A percentile compares a stretch with the other conserved stretches of the same genome.
Conservation (phyloP, 2,113 vertebrate genomes). For the Tylochromis polylepis region DNA sequence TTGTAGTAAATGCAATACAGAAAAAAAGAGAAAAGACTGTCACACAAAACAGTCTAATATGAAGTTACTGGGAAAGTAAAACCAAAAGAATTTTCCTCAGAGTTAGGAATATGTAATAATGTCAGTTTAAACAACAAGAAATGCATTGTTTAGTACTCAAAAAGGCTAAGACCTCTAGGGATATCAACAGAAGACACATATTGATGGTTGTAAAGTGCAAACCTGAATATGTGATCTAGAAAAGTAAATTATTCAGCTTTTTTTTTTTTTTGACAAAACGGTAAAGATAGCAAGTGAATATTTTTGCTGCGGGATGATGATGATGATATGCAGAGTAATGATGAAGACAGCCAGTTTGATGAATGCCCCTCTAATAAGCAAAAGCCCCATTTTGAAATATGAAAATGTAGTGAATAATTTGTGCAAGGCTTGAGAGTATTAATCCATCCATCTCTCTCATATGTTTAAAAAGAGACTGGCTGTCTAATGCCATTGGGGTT, state of each 20-base stretch:
- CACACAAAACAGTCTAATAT: neutral
- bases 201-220: neutral
- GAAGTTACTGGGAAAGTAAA: neutral
- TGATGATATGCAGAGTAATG: neutral
- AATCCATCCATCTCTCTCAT: neutral
- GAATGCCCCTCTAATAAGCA: neutral
- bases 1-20: neutral
- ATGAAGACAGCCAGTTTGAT: neutral
- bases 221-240: neutral
- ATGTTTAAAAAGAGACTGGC: neutral
- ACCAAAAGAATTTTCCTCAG: neutral
- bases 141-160: neutral
- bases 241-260: neutral
- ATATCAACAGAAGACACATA: neutral
- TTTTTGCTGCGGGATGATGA: neutral
- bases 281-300: neutral
- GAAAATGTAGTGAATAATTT: neutral
- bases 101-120: neutral
- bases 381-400: neutral
- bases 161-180: neutral
- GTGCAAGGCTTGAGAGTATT: neutral
- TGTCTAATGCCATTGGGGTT: neutral
- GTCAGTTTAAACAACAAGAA: neutral
- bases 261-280: neutral
- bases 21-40: neutral